Evolutionary conservation across 2,797 vertebrate genomes (phyloP), one percentile per base, ranked within the genome.

Genomic region (Aldrovandia affinis): DNA sequence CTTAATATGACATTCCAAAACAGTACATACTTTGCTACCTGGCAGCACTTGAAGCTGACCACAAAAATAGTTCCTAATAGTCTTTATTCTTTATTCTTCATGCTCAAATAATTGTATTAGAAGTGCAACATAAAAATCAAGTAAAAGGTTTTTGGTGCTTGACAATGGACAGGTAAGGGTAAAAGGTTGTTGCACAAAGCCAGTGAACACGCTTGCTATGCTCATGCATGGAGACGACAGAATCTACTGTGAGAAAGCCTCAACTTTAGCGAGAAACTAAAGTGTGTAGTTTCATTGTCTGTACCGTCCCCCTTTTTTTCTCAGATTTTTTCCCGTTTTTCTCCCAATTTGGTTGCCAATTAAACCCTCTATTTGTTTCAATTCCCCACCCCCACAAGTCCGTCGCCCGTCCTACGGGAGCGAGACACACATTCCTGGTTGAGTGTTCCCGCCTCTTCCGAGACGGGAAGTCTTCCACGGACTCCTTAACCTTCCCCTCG

Each of bases 11-110:
- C 86, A 86, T 89, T 90, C 89, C 88, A 89, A 87, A 88, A 89
- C 88, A 84, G 89, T 93, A 90, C 85, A 92, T 92, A 90, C 88
- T 88, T 87, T 81, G 81, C 80, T 81, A 85, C 87, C 78, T 88
- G 92, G 91, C 91, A 93, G 89, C 90, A 86, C 88, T 87, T 44
- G 42, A n/a, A 86, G 89, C 90, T 91, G 91, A 91, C 90, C 89
- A 94, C 89, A 93, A 94, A 93, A 92, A 92, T 93, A 92, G 84
- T 89, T 87, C 82, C 86, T 84, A 88, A 78, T 63, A 52, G 50
- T 91, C 90, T 85, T 86, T 89, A 88, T 57, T 82, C n/a, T 36
- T 54, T 83, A 77, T 80, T 83, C 63, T 81, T 88, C 3, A 88
- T 87, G 86, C 86, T 85, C 65, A 78, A 44, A 39, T 57, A n/a